A percentile compares a stretch with the other conserved stretches of the same genome.
Conservation (phyloP, 1,140 invertebrate genomes). For the Pentalonia nigronervosa region DNA sequence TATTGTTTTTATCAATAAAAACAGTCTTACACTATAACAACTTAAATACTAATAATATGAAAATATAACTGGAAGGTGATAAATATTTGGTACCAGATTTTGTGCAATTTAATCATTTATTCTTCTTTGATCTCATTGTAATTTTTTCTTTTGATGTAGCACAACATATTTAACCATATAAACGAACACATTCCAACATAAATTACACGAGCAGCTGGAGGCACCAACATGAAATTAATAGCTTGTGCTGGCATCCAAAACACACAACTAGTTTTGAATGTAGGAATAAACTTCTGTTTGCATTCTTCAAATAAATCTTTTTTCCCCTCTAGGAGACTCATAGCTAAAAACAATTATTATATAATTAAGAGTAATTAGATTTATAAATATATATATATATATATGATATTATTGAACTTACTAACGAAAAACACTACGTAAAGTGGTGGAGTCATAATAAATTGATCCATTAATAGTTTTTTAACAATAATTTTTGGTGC, state of each 20-base stretch:
- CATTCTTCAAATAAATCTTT: conserved; percentile 61
- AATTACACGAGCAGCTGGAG: conserved; percentile 66
- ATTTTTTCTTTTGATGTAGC: conserved; percentile 65
- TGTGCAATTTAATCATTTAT: not conserved
- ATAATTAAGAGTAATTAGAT: not conserved
- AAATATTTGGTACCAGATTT: not conserved
- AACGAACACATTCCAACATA: conserved; percentile 67
- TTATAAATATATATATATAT: not conserved
- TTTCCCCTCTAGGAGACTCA: conserved; percentile 62
- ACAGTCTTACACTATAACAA: not conserved
- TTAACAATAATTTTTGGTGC: conserved; percentile 70
- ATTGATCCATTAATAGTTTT: conserved; percentile 81
- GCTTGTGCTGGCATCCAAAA: conserved; percentile 68
- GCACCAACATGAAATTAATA: conserved; percentile 67
- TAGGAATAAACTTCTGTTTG: conserved; percentile 61
- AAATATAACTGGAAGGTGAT: not conserved
- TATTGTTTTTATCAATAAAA: not conserved
- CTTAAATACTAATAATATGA: not conserved
- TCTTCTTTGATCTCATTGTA: conserved; percentile 25
- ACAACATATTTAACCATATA: conserved; percentile 68
- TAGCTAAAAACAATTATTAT: conserved; percentile 59
- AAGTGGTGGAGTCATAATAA: conserved; percentile 76
- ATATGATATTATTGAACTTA: not conserved
- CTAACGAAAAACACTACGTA: conserved; percentile 72
- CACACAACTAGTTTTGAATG: conserved; percentile 64